Evolutionary conservation across 2,797 vertebrate genomes (phyloP).

Genomic region (Acanthurus tractus): DNA sequence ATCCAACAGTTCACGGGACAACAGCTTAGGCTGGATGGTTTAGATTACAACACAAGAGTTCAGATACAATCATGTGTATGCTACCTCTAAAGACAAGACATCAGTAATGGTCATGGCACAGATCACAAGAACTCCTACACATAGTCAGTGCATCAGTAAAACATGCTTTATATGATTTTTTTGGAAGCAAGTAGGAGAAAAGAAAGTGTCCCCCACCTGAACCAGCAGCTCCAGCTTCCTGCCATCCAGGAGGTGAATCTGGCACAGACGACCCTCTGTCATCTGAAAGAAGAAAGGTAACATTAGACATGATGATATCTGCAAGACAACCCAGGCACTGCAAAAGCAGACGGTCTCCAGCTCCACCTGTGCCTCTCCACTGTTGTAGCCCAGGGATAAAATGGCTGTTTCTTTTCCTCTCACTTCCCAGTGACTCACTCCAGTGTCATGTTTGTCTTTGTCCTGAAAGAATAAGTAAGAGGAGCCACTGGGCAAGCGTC

Average conservation of each 20-base stretch:
- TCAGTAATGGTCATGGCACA: neutral
- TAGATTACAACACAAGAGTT: slow-evolving; percentile 14
- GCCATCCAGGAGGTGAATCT: slow-evolving; percentile 94
- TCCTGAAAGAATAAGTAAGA: slow-evolving; percentile 52
- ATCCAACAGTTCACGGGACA: slow-evolving; percentile 95
- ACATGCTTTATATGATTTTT: neutral
- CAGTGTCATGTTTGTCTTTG: slow-evolving; percentile 50
- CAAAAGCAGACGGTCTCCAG: slow-evolving; percentile 1
- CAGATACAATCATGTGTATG: neutral
- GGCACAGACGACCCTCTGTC: slow-evolving; percentile 96
- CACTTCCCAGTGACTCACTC: slow-evolving; percentile 31
- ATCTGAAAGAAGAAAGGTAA: slow-evolving; percentile 85
- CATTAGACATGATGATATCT: slow-evolving; percentile 21
- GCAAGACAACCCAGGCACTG: slow-evolving; percentile 1
- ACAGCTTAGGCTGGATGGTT: slow-evolving; percentile 91
- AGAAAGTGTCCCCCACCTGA: slow-evolving; percentile 87
- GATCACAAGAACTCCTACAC: neutral
- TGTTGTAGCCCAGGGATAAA: slow-evolving; percentile 18
- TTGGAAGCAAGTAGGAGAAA: neutral
- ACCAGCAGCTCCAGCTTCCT: slow-evolving; percentile 97
- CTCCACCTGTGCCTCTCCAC: slow-evolving; percentile 17
- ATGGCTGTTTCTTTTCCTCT: slow-evolving; percentile 3
- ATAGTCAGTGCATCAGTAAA: neutral
- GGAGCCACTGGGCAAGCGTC: slow-evolving; percentile 14
- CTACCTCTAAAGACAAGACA: neutral